These are phyloP conservation scores for Hylomyscus alleni DNA, from an alignment of 2,797 vertebrate genomes.

Conservation along the genomic window DNA sequence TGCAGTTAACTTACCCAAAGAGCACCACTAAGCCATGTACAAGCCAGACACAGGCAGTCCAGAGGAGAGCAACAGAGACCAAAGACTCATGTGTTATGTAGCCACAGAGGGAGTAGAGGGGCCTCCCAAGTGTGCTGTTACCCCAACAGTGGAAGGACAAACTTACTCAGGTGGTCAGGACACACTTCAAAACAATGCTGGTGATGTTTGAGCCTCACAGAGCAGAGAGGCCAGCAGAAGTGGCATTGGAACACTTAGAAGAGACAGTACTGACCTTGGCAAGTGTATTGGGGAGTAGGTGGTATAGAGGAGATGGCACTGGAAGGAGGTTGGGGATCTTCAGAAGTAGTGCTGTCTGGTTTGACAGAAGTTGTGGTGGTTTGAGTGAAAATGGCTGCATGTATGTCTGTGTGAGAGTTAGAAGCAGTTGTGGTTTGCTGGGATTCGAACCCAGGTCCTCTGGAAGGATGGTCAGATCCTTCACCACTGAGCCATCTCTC, in stretches of 20 bases:
- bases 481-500: neutral
- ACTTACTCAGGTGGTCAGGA: neutral
- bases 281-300: neutral
- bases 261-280: neutral
- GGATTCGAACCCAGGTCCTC: neutral
- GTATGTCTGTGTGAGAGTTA: neutral
- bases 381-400: neutral
- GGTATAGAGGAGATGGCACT: neutral
- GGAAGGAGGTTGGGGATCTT: neutral
- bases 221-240: neutral
- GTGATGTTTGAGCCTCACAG: neutral
- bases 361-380: neutral
- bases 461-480: neutral
- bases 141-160: neutral
- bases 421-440: neutral
- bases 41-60: neutral
- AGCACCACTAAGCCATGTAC: neutral
- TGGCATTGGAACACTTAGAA: neutral
- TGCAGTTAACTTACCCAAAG: neutral
- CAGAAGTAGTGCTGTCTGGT: neutral
- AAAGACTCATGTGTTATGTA: neutral
- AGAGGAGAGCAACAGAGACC: neutral
- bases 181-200: neutral
- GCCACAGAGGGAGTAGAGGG: neutral
- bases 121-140: neutral